These are phyloP conservation scores for Trichonephila clavata DNA, from an alignment of 1,140 invertebrate species.

Conservation along the genomic window DNA sequence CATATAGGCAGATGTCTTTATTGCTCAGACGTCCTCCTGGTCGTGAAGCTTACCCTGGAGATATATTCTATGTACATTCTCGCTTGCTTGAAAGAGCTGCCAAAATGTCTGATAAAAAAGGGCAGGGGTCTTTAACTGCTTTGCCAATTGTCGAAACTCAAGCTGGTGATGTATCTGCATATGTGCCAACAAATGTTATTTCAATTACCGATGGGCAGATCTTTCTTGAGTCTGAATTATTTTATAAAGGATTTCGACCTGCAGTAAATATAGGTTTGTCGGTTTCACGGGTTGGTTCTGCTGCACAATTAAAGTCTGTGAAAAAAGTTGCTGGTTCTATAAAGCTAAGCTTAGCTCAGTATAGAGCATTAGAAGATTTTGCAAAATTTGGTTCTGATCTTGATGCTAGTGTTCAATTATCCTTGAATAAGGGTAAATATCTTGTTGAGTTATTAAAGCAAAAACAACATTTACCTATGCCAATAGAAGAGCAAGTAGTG, in stretches of 20 bases:
- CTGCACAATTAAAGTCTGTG: conserved; percentile 75
- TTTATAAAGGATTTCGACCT: conserved; percentile 65
- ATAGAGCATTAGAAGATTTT: conserved; percentile 66
- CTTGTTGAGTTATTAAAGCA: not conserved
- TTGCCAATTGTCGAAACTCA: conserved; percentile 76
- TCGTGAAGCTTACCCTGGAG: conserved; percentile 76
- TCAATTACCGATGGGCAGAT: conserved; percentile 77
- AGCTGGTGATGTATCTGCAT: conserved; percentile 71
- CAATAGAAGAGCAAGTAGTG: not conserved
- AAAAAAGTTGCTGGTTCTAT: conserved; percentile 69
- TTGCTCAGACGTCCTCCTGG: conserved; percentile 72
- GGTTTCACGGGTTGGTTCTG: conserved; percentile 66
- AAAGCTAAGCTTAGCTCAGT: conserved; percentile 73
- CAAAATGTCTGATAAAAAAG: conserved; percentile 62
- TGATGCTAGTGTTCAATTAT: conserved; percentile 19
- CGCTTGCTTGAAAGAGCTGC: conserved; percentile 72
- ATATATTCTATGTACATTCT: conserved; percentile 75
- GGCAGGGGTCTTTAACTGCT: conserved; percentile 69
- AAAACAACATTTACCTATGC: not conserved
- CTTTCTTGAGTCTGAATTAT: conserved; percentile 62
- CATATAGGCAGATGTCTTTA: conserved; percentile 56
- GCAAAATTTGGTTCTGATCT: conserved; percentile 75
- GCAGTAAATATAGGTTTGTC: conserved; percentile 71
- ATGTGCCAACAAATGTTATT: conserved; percentile 77
- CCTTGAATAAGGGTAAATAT: conserved; percentile 4